Base-by-base conservation (phyloP, 2,888 invertebrate species). In the Drosophila prolongata region DNA sequence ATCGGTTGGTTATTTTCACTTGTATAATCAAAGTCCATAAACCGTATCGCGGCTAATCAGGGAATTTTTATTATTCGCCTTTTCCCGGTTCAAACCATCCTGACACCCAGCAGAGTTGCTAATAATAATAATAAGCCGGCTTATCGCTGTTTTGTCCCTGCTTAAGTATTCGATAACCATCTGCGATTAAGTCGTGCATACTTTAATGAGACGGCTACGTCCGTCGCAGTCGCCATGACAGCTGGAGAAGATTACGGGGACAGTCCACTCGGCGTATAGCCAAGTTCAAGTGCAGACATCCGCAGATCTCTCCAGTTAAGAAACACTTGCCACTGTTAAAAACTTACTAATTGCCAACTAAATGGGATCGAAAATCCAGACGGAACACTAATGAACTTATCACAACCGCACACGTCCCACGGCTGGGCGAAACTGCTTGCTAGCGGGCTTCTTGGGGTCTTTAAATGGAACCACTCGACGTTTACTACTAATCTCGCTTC, bases 141-240 rank as follows among this genome's bases (percentile, higher is more conserved):
- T 56, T 58, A 68, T 68, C 67, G 38, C 34, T 40, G 34, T 47
- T 37, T 37, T 40, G 55, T 6, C 6, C 52, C 30, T 35, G 53
- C 61, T 69, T 49, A 71, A 69, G 72, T 54, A 47, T 60, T 16
- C 19, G 69, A 69, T 72, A 72, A 72, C 38, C 54, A 47, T 3
- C 24, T 14, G n/a, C 42, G 72, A 69, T 69, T 69, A 54, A 16
- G 37, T 34, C 13, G 34, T 30, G 16, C 19, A 14, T 44, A 34
- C 53, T 67, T 53, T 38, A 66, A 27, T 66, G 10, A 56, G 38
- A 65, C n/a, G 37, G 1, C 14, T 35, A 42, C 40, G 42, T 59
- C 34, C 64, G 16, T 19, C 47, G 56, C 56, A 56, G 10, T 13
- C 34, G 37, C 16, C 14, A 11, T 40, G 61, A 61, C 61, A 61